phyloP scores from a whole-genome alignment of 2,888 invertebrate genomes.

The Drosophila nigritarsus region DNA sequence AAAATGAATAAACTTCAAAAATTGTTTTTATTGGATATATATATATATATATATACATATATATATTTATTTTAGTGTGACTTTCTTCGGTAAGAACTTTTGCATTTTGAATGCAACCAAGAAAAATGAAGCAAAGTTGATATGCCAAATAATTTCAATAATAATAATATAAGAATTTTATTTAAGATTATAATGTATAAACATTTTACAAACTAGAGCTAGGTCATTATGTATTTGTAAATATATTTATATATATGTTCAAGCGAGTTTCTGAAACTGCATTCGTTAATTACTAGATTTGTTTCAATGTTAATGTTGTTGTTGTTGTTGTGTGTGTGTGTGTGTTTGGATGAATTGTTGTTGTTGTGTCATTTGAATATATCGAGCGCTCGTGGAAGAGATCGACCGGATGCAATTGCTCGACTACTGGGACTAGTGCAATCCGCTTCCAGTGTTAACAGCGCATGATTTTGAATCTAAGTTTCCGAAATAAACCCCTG shows the following conservation, averaged over 20 bases:
- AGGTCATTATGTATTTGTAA: constrained; percentile 16
- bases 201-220: constrained; percentile 52
- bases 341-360: background rate
- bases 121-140: too few relatives aligned
- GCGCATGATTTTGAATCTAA: constrained; percentile 8
- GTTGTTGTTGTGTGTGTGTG: background rate
- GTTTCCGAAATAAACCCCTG: background rate
- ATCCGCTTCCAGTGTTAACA: constrained; percentile 35
- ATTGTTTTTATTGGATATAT: background rate
- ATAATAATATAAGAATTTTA: constrained; percentile 38
- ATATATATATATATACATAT: background rate
- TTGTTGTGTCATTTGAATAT: constrained; percentile 19
- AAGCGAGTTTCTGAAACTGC: constrained; percentile 50
- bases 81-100: background rate
- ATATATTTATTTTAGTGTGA: background rate
- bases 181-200: constrained; percentile 45
- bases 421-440: constrained; percentile 33
- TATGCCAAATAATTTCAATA: constrained; percentile 70
- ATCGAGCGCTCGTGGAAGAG: constrained; percentile 50
- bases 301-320: constrained; percentile 5
- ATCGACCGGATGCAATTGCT: constrained; percentile 43
- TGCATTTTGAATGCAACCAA: background rate
- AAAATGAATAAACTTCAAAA: background rate
- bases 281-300: constrained; percentile 22
- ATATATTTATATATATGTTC: constrained; percentile 6